These are phyloP conservation scores for Parelbella ahira DNA, from an alignment of 2,888 invertebrate genomes.

Conservation along the genomic window DNA sequence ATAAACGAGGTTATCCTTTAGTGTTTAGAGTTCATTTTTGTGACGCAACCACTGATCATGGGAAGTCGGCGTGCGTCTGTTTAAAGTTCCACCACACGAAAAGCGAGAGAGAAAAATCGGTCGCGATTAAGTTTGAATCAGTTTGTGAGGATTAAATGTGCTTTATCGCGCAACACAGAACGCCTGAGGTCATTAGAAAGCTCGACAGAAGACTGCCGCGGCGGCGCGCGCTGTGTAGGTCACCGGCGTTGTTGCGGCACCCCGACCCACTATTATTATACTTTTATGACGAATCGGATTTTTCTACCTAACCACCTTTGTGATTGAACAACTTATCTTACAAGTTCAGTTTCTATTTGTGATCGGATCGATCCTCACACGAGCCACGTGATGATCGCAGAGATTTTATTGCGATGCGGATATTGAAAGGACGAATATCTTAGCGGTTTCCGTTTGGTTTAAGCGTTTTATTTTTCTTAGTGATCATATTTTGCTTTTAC, in stretches of 20 bases:
- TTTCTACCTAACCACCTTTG: constrained; percentile 63
- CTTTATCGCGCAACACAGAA: constrained; percentile 63
- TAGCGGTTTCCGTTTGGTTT: constrained; percentile 3
- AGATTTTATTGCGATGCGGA: constrained; percentile 17
- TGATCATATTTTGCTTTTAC: no score
- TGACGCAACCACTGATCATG: constrained; percentile 36
- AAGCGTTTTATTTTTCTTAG: neutral
- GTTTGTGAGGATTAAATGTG: constrained; percentile 46
- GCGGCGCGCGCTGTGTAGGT: constrained; percentile 73
- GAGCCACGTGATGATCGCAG: constrained; percentile 1
- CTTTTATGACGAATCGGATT: constrained; percentile 80
- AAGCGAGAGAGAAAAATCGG: constrained; percentile 51
- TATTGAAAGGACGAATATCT: neutral
- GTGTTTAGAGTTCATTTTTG: constrained; percentile 68
- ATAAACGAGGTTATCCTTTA: constrained; percentile 58
- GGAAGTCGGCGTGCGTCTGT: constrained; percentile 56
- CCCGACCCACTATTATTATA: constrained; percentile 79
- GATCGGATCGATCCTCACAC: constrained; percentile 16
- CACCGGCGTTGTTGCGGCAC: constrained; percentile 75
- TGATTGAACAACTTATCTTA: constrained; percentile 35
- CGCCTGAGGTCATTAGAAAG: constrained; percentile 79
- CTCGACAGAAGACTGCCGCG: constrained; percentile 77
- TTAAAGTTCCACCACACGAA: constrained; percentile 53
- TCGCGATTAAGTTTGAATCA: constrained; percentile 52
- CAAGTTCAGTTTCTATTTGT: constrained; percentile 26